These are phyloP conservation scores for Amphiprion ocellaris DNA, from an alignment of 2,113 vertebrate genomes.

Conservation along the genomic window DNA sequence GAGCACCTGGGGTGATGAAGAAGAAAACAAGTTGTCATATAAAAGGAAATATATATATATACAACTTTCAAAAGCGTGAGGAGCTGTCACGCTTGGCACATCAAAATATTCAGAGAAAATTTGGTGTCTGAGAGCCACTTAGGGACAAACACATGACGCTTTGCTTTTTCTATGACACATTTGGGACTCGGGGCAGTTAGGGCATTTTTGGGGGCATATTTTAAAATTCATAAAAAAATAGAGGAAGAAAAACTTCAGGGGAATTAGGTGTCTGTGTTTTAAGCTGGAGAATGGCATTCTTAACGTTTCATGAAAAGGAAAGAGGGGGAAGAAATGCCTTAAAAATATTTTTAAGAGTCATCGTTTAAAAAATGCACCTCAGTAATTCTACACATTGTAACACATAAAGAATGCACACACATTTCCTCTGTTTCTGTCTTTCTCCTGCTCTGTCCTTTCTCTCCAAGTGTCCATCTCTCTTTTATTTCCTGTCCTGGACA, in stretches of 20 bases:
- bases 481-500: constrained; percentile 36
- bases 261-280: constrained; percentile 53
- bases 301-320: constrained; percentile 11
- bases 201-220: constrained; percentile 68
- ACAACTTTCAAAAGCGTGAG: constrained; percentile 76
- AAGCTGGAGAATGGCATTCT: constrained; percentile 5
- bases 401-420: background rate
- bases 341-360: constrained; percentile 39
- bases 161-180: constrained; percentile 66
- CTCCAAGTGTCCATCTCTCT: constrained; percentile 26
- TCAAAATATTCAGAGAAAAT: constrained; percentile 73
- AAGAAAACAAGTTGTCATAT: constrained; percentile 83
- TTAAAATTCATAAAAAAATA: constrained; percentile 53
- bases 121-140: constrained; percentile 73
- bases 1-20: constrained; percentile 82
- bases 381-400: constrained; percentile 22
- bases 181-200: constrained; percentile 73
- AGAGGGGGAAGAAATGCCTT: background rate
- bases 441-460: background rate
- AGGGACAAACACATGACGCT: constrained; percentile 70
- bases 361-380: constrained; percentile 23
- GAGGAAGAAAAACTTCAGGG: constrained; percentile 48
- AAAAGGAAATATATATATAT: constrained; percentile 75
- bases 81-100: constrained; percentile 82
- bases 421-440: background rate